A percentile compares a stretch with the other conserved stretches of the same genome.
Conservation (phyloP, 2,888 invertebrate genomes). For the Troides aeacus region DNA sequence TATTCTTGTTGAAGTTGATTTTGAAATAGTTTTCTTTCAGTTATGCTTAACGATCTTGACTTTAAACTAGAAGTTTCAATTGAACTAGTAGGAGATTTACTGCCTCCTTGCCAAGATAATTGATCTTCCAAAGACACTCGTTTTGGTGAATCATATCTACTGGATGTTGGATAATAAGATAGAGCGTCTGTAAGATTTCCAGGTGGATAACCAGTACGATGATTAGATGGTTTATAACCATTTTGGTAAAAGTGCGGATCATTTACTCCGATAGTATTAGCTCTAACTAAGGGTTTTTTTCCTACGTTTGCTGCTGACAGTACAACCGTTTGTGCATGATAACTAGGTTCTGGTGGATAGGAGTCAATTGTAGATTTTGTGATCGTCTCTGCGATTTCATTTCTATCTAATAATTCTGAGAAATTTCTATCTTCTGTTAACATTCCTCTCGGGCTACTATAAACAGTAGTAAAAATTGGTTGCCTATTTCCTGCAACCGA, state of each 20-base stretch:
- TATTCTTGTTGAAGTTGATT: constrained; percentile 78
- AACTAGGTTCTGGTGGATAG: constrained; percentile 79
- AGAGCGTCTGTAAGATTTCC: constrained; percentile 89
- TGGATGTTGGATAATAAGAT: constrained; percentile 89
- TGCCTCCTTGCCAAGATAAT: constrained; percentile 80
- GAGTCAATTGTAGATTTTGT: constrained; percentile 59
- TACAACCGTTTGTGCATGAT: constrained; percentile 79
- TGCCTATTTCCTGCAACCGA: constrained; percentile 87
- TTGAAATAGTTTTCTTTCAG: constrained; percentile 78
- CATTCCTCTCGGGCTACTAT: constrained; percentile 83
- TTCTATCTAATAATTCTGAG: constrained; percentile 84
- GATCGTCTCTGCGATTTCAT: constrained; percentile 69
- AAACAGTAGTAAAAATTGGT: constrained; percentile 86
- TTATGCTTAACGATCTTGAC: constrained; percentile 80
- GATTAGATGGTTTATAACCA: constrained; percentile 83
- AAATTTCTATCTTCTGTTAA: constrained; percentile 82
- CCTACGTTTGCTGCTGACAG: constrained; percentile 61
- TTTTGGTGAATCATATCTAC: constrained; percentile 79
- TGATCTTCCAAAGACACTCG: constrained; percentile 81
- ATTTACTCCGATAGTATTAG: constrained; percentile 76
- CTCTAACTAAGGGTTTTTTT: constrained; percentile 78
- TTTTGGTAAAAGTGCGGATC: constrained; percentile 81
- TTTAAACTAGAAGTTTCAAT: constrained; percentile 78
- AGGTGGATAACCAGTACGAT: constrained; percentile 85
- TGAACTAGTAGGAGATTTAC: constrained; percentile 82